phyloP scores from a whole-genome alignment of 2,797 vertebrate species.

The Phylloscopus collybita region DNA sequence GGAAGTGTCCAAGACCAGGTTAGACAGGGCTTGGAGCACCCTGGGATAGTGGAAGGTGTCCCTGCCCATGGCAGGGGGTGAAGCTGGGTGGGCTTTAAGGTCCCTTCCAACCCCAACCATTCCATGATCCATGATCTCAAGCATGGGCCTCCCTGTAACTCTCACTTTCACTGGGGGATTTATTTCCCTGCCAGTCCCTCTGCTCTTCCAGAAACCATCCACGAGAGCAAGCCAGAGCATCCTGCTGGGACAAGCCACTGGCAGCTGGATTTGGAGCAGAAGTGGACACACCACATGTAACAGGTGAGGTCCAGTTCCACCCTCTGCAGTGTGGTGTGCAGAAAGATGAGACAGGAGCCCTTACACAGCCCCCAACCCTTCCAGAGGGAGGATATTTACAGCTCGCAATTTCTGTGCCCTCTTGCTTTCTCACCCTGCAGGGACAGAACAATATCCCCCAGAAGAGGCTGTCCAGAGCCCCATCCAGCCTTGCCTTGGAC shows the following conservation, averaged over 20 bases:
- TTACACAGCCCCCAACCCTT: rapidly evolving
- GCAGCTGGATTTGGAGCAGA: not conserved
- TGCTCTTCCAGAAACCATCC: not conserved
- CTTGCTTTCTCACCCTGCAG: not conserved
- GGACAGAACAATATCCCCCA: not conserved
- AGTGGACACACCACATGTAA: not conserved
- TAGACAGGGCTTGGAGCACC: rapidly evolving
- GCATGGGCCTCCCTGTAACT: not conserved
- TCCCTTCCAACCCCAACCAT: not conserved
- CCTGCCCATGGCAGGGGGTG: not conserved
- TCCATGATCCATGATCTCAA: not conserved
- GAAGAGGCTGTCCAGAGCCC: not conserved
- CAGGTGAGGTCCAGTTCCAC: not conserved
- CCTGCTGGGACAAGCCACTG: not conserved
- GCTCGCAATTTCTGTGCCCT: not conserved
- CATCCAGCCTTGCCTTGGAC: not conserved
- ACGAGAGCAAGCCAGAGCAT: not conserved
- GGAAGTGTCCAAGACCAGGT: not conserved
- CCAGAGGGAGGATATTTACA: not conserved
- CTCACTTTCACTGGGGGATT: not conserved
- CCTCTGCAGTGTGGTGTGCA: not conserved
- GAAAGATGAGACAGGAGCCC: not conserved
- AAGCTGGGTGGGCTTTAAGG: not conserved
- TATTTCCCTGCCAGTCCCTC: not conserved
- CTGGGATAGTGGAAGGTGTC: not conserved